Evolutionary conservation across 1,140 invertebrate genomes (phyloP), one percentile per base, ranked within the genome.

Genomic region (Nautilus pompilius): DNA sequence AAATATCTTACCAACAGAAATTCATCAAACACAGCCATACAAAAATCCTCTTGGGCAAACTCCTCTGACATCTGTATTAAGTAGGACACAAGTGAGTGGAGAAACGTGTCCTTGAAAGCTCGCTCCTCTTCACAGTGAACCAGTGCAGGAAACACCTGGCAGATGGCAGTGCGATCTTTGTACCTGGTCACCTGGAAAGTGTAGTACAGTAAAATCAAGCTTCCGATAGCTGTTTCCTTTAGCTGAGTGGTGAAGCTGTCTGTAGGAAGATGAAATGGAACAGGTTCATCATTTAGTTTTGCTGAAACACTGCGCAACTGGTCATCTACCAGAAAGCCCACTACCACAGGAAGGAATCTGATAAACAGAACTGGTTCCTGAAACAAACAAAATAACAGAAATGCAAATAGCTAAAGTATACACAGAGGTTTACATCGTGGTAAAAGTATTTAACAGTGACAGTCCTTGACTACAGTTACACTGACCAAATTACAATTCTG

Each of bases 241-340:
- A 81, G 74, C 61, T 70, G 76, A 2, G 62, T 71, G 8, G 71
- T 58, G 55, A 72, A 79, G 41, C 73, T 68, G n/a, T 80, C 75
- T 26, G 76, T 69, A 0, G 77, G 75, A 63, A 93, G 92, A 13
- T 93, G 93, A 63, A 96, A 89, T 17, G 93, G 92, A 78, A 94
- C 92, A 67, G 93, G 87, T 75, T 97, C 95, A 82, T 98, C 95
- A n/a, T 90, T 91, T 22, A 97, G 81, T 84, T 93, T 95, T 17
- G 89, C 87, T 73, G 93, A 93, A 13, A 97, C 80, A 60, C 89
- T 87, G 72, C 95, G 85, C 10, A 96, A 92, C 86, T 97, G 94
- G 83, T 99, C 96, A 82, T 99, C 96, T 0, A 97, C 95, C 90
- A 99, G 96, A 1, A 98, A 84, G 0, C 92, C 93, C 89, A 97